Evolutionary conservation across 2,797 vertebrate species (phyloP), one percentile per base, ranked within the genome.

Genomic region (Myotis myotis): DNA sequence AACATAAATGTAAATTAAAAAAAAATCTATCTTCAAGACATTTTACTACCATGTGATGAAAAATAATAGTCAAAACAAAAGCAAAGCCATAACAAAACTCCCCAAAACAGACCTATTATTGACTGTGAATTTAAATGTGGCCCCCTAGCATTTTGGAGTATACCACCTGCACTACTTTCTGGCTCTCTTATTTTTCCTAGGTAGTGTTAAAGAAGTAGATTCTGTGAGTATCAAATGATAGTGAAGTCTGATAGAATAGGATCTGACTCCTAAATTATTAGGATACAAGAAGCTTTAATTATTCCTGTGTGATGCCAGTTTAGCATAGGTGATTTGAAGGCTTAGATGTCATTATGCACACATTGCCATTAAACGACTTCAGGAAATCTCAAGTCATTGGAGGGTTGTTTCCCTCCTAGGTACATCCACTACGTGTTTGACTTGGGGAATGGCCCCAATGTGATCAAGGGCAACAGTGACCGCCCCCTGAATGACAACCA

Each of bases 391-490:
- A 47, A 64, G 17, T 76, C 16, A 60, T 4, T 0, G 4, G 20
- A 2, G 49, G 49, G 1, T 72, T 88, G 38, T 44, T 57, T 0
- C 81, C 3, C 92, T 97, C 83, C 20, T 97, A 99, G 99, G 96
- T 99, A 99, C n/a, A 99, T 99, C 97, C 99, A 99, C 96, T 99
- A 99, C 0, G 99, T 99, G 23, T 99, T 99, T 98, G 99, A 99
- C 96, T 99, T 99, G 16, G 99, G 99, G 74, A 99, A 99, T 2
- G 99, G 99, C 5, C 99, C 99, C 38, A 99, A 99, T 84, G 99
- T 99, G 96, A 99, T 99, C 97, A 99, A 99, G 96, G 99, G 99
- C 72, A 99, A 99, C 97, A 99, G 99, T 36, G 99, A 99, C 49
- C 98, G 98, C 47, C 98, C 99, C n/a, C 98, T 99, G 84, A 99